phyloP scores from a whole-genome alignment of 2,888 invertebrate species.

The Scelioninae gen. 2 region DNA sequence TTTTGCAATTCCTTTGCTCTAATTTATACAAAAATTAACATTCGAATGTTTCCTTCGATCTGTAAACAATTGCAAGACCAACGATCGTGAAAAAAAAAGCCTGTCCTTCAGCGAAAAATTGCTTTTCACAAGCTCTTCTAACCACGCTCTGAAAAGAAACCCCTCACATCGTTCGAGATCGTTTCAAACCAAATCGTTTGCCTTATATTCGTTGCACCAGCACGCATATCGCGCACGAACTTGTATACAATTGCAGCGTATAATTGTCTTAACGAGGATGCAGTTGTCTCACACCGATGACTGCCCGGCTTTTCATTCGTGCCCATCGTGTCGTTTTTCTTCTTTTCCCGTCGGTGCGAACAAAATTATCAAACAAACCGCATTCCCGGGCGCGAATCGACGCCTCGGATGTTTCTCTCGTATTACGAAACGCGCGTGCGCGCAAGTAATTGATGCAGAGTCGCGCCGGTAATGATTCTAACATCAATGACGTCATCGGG shows the following conservation, averaged over 20 bases:
- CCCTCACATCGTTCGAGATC: no score
- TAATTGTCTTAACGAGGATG: slow-evolving; percentile 52
- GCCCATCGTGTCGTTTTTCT: no score
- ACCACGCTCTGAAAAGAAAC: no score
- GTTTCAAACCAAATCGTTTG: slow-evolving; percentile 33
- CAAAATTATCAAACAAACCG: slow-evolving; percentile 35
- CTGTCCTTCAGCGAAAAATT: no score
- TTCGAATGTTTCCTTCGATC: no score
- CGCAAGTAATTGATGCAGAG: slow-evolving; percentile 40
- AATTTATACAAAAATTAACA: no score
- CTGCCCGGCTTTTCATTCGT: no score
- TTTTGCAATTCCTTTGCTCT: no score
- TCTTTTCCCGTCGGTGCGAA: slow-evolving; percentile 10
- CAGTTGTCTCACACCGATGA: slow-evolving; percentile 41
- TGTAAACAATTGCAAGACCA: no score
- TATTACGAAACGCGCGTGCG: slow-evolving; percentile 37
- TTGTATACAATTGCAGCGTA: slow-evolving; percentile 32
- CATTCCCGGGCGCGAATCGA: slow-evolving; percentile 31
- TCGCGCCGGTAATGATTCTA: slow-evolving; percentile 37
- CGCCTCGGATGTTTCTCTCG: slow-evolving; percentile 34
- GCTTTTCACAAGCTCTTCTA: no score
- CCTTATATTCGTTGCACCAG: slow-evolving; percentile 10
- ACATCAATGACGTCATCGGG: slow-evolving; percentile 47
- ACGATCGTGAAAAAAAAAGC: no score
- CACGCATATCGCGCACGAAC: slow-evolving; percentile 29